Conservation (phyloP, 2,797 vertebrate genomes). For the Cygnus olor region DNA sequence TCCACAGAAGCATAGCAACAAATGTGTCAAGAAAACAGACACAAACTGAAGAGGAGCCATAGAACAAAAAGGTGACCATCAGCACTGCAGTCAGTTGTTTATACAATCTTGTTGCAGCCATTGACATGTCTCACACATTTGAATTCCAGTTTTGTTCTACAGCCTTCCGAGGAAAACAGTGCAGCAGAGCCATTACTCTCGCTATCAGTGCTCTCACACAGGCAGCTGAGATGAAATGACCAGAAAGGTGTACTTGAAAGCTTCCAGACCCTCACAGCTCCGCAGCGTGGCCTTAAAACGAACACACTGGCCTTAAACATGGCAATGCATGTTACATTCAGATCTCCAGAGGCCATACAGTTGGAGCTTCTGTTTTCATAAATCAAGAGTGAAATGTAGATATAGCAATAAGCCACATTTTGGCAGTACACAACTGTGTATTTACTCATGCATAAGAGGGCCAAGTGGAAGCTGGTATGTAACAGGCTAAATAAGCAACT, state of each 20-base stretch:
- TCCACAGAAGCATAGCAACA: background rate
- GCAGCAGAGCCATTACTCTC: background rate
- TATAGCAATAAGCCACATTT: background rate
- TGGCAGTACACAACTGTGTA: background rate
- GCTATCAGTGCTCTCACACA: background rate
- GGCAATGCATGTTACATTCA: background rate
- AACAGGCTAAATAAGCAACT: background rate
- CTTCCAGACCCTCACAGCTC: background rate
- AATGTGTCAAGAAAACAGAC: background rate
- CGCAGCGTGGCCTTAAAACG: background rate
- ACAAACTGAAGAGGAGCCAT: background rate
- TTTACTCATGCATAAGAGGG: background rate
- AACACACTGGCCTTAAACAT: background rate
- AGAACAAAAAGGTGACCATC: background rate
- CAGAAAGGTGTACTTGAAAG: background rate
- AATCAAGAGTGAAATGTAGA: background rate
- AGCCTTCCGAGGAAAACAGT: rapidly evolving
- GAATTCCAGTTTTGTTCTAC: background rate
- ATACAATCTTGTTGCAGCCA: background rate
- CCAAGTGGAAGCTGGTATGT: background rate
- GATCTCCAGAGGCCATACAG: background rate
- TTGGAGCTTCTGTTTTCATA: background rate
- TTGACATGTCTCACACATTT: background rate
- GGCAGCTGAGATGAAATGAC: background rate
- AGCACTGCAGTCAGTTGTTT: background rate